Conservation (phyloP, 1,140 invertebrate species). For the Oryctes rhinoceros region DNA sequence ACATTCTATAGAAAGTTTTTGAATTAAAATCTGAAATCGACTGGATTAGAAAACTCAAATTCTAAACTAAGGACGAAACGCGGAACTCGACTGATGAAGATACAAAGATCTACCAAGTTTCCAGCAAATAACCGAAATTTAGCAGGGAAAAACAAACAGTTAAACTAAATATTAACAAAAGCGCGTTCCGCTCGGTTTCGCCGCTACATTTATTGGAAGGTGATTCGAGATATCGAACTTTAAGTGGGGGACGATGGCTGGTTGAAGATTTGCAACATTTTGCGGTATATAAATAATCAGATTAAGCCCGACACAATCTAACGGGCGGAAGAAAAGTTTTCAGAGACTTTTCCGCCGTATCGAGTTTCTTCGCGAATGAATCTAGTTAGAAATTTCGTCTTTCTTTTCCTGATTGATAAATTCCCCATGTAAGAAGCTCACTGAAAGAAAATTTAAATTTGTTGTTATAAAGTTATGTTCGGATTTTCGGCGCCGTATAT, state of each 20-base stretch:
- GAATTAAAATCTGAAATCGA: not conserved
- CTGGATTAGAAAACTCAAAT: not conserved
- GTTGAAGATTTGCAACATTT: constrained; percentile 31
- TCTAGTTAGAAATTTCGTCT: constrained; percentile 32
- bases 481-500: not conserved
- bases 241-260: constrained; percentile 12
- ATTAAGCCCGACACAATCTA: constrained; percentile 30
- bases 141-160: constrained; percentile 7
- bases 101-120: not conserved
- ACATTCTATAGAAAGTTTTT: not conserved
- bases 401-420: constrained; percentile 28
- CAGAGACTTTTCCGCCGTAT: constrained; percentile 16
- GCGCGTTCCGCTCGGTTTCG: not conserved
- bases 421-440: not conserved
- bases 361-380: constrained; percentile 28
- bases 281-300: constrained; percentile 36
- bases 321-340: constrained; percentile 16
- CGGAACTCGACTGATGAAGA: not conserved
- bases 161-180: constrained; percentile 33
- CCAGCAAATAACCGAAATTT: constrained; percentile 9
- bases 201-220: constrained; percentile 1
- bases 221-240: constrained; percentile 33
- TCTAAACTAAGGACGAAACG: not conserved
- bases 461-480: constrained; percentile 22
- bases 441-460: constrained; percentile 9